These are phyloP conservation scores for Bhutanitis thaidina DNA, from an alignment of 2,888 invertebrate genomes.

Conservation along the genomic window DNA sequence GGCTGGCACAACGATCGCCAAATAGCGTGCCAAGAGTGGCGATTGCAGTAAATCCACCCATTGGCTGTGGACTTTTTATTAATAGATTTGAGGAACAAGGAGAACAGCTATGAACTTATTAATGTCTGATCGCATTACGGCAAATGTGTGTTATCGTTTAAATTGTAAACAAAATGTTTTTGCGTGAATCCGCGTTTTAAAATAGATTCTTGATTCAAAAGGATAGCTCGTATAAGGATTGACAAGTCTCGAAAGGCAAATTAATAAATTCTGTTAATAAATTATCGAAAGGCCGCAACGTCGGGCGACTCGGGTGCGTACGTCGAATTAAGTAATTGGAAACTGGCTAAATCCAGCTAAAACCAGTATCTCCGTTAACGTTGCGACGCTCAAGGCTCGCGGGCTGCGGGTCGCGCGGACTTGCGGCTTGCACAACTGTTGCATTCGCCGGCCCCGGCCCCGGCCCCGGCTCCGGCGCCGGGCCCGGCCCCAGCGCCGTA, in stretches of 20 bases:
- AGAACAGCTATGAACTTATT: too few relatives aligned
- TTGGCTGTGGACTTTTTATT: too few relatives aligned
- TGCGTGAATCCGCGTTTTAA: neutral
- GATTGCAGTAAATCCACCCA: too few relatives aligned
- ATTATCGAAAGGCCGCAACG: constrained; percentile 8
- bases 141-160: neutral
- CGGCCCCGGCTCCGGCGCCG: too few relatives aligned
- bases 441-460: neutral
- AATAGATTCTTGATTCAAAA: neutral
- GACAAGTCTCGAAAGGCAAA: constrained; percentile 2
- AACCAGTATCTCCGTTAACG: constrained; percentile 11
- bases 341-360: constrained; percentile 7
- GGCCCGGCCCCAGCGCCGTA: too few relatives aligned
- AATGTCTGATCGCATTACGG: neutral
- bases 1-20: too few relatives aligned
- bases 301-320: neutral
- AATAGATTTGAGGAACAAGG: too few relatives aligned
- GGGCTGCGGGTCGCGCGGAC: neutral
- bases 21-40: too few relatives aligned
- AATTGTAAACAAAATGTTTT: neutral
- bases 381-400: constrained; percentile 9
- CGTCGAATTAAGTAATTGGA: constrained; percentile 9
- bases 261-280: constrained; percentile 6
- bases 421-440: constrained; percentile 7
- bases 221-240: neutral